A percentile compares a stretch with the other conserved stretches of the same genome.
Conservation (phyloP, 2,113 vertebrate species). For the Glaucomys volans region DNA sequence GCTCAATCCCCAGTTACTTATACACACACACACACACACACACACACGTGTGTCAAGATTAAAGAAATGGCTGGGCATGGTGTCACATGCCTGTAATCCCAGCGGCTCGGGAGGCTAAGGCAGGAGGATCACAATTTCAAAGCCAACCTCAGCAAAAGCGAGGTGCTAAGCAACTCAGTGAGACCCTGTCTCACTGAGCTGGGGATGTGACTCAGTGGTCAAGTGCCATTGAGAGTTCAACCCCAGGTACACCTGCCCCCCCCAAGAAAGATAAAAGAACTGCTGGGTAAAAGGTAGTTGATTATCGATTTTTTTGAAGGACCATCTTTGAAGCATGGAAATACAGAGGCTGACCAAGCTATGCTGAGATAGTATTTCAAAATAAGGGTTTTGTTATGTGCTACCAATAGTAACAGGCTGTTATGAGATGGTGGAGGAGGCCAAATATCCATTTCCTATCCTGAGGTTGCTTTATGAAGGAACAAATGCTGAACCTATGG, state of each 20-base stretch:
- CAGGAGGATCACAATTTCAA: no score
- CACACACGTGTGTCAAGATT: no score
- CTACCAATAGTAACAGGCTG: not conserved
- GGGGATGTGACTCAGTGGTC: no score
- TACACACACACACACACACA: not conserved
- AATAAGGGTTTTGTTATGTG: conserved; percentile 52
- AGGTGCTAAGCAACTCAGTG: no score
- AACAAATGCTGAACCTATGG: conserved; percentile 43
- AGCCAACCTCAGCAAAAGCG: no score
- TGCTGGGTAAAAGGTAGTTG: not conserved
- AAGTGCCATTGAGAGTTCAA: no score
- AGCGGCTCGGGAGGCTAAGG: no score
- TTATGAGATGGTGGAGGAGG: not conserved
- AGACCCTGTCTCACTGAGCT: no score
- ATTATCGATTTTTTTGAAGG: not conserved
- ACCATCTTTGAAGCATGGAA: conserved; percentile 37
- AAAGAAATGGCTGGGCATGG: no score
- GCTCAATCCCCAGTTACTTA: not conserved
- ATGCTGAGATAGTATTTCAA: not conserved
- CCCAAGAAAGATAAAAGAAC: not conserved
- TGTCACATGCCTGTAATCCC: no score
- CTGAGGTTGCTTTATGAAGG: conserved; percentile 32
- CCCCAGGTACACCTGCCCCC: no score
- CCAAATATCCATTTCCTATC: conserved; percentile 38
- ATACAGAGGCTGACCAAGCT: not conserved